Evolutionary conservation across 2,113 vertebrate species (phyloP).

Genomic region (Hylia prasina): DNA sequence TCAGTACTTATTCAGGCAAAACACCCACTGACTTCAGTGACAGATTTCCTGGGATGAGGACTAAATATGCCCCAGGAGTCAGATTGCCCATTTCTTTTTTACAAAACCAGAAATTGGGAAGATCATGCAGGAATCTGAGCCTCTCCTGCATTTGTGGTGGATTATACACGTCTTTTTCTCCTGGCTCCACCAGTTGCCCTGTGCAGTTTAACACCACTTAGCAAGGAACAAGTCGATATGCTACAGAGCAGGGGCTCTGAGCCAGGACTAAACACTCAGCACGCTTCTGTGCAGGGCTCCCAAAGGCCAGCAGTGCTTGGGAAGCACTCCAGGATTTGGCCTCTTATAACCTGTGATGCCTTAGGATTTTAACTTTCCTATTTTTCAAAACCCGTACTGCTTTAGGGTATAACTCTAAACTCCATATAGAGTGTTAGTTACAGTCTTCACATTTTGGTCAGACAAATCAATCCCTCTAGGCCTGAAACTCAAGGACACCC

Average conservation of each 20-base stretch:
- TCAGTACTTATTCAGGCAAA: conserved; percentile 40
- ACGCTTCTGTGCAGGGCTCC: not conserved
- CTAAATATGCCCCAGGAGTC: conserved; percentile 20
- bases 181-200: rapidly evolving
- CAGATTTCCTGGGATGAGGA: conserved; percentile 6
- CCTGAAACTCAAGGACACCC: not conserved
- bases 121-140: not conserved
- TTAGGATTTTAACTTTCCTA: not conserved
- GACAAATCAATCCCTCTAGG: not conserved
- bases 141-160: not conserved
- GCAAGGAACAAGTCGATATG: rapidly evolving
- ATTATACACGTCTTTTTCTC: rapidly evolving
- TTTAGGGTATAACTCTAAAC: not conserved
- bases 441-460: not conserved
- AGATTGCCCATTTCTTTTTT: not conserved
- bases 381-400: not conserved
- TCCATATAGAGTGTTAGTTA: no score
- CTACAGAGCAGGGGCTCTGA: not conserved
- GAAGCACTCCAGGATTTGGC: not conserved
- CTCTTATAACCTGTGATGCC: not conserved
- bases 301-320: not conserved
- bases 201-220: not conserved
- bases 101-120: not conserved
- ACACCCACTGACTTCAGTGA: not conserved
- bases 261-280: not conserved